A percentile compares a stretch with the other conserved stretches of the same genome.
Evolutionary conservation across 2,797 vertebrate genomes (phyloP).

Genomic region (Phataginus tetradactyla): DNA sequence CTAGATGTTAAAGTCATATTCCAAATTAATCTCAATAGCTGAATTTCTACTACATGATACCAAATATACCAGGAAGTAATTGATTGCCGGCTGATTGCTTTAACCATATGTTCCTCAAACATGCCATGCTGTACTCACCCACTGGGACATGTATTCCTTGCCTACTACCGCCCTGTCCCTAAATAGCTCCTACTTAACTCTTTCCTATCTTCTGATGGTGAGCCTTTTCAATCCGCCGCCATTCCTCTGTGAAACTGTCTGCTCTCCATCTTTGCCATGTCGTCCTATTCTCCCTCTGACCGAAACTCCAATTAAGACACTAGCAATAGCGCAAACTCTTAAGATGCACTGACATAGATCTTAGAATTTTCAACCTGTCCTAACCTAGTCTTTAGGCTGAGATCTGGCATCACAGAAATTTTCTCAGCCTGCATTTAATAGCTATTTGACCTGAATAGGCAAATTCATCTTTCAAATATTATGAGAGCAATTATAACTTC

Average conservation of each 20-base stretch:
- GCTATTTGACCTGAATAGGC: not conserved
- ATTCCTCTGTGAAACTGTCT: not conserved
- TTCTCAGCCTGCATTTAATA: not conserved
- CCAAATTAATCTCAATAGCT: not conserved
- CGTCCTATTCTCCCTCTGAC: not conserved
- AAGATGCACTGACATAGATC: not conserved
- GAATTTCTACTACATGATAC: not conserved
- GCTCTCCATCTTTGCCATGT: not conserved
- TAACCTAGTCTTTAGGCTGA: not conserved
- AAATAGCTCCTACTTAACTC: not conserved
- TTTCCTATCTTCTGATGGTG: not conserved
- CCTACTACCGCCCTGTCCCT: not conserved
- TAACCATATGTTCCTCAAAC: not conserved
- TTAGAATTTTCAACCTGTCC: not conserved
- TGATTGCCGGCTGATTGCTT: not conserved
- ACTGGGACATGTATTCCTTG: not conserved
- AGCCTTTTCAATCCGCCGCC: not conserved
- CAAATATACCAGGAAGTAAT: not conserved
- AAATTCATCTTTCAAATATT: conserved; percentile 44
- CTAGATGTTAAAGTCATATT: conserved; percentile 2
- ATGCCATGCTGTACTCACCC: not conserved
- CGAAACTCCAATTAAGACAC: not conserved
- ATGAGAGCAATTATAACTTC: conserved; percentile 31
- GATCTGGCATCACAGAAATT: not conserved
- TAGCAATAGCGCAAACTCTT: not conserved